Evolutionary conservation across 2,113 vertebrate species (phyloP).

Genomic region (Dunckerocampus dactyliophorus): DNA sequence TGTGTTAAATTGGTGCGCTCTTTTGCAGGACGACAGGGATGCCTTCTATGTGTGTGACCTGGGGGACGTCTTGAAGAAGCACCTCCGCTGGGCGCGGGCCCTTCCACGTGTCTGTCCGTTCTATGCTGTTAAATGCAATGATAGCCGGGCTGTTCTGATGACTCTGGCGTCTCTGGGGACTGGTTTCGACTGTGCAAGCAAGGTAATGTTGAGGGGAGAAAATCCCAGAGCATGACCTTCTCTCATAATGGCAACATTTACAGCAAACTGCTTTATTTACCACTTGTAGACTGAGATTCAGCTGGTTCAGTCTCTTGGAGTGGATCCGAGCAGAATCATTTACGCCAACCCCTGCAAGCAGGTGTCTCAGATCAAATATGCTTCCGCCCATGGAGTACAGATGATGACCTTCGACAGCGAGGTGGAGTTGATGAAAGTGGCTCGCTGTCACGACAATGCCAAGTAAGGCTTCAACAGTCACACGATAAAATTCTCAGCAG

Average conservation of each 20-base stretch:
- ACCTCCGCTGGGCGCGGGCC: conserved; percentile 83
- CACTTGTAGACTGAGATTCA: conserved; percentile 87
- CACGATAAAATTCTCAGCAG: neutral
- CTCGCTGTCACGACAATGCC: conserved; percentile 87
- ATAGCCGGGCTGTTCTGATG: conserved; percentile 83
- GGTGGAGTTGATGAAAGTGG: conserved; percentile 93
- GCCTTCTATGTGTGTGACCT: conserved; percentile 96
- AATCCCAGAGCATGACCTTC: neutral
- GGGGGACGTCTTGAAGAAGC: conserved; percentile 92
- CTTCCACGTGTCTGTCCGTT: conserved; percentile 89
- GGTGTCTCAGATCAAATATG: conserved; percentile 96
- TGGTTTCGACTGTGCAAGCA: conserved; percentile 97
- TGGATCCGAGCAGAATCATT: conserved; percentile 88
- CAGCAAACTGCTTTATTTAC: conserved; percentile 4
- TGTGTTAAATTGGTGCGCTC: neutral
- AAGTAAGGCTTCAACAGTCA: conserved; percentile 77
- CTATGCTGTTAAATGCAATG: conserved; percentile 95
- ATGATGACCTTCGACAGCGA: conserved; percentile 99
- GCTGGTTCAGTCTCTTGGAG: conserved; percentile 87
- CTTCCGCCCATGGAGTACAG: conserved; percentile 87
- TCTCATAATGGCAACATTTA: neutral
- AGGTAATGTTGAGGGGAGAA: conserved; percentile 71
- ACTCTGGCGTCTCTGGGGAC: conserved; percentile 86
- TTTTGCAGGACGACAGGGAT: conserved; percentile 88
- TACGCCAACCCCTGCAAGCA: conserved; percentile 99